phyloP scores from a whole-genome alignment of 2,888 invertebrate species.

The Pterostichus madidus region DNA sequence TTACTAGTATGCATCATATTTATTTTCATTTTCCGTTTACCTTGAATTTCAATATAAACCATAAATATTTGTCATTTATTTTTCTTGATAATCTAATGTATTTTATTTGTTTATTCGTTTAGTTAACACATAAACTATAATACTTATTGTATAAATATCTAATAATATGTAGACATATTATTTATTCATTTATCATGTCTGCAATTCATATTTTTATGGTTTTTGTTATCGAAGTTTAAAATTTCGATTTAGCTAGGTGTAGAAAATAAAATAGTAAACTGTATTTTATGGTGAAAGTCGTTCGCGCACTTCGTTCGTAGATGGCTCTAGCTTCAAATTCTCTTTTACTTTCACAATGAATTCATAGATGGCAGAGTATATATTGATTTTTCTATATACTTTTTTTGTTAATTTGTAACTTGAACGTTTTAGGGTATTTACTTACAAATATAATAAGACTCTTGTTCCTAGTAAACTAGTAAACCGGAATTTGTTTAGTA shows the following conservation, averaged over 20 bases:
- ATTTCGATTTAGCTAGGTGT: too few relatives aligned
- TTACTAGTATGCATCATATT: conserved; percentile 47
- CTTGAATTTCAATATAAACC: conserved; percentile 55
- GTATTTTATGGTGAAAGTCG: not conserved
- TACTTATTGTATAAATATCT: too few relatives aligned
- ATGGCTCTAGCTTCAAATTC: not conserved
- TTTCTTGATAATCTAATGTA: conserved; percentile 1
- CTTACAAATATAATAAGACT: too few relatives aligned
- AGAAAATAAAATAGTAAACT: too few relatives aligned
- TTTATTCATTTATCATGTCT: too few relatives aligned
- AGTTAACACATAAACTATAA: too few relatives aligned
- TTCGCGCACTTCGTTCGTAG: conserved; percentile 8
- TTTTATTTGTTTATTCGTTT: conserved; percentile 1
- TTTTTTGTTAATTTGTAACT: not conserved
- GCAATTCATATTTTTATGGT: too few relatives aligned
- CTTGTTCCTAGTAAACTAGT: too few relatives aligned
- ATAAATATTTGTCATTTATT: conserved; percentile 54
- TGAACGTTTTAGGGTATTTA: not conserved
- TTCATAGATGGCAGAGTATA: conserved; percentile 16
- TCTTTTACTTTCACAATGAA: not conserved
- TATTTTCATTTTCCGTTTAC: conserved; percentile 59
- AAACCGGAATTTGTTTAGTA: too few relatives aligned
- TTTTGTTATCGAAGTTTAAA: too few relatives aligned
- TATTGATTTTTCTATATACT: not conserved
- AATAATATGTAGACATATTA: too few relatives aligned